phyloP scores from a whole-genome alignment of 2,888 invertebrate genomes.

The Cerastis rubricosa region DNA sequence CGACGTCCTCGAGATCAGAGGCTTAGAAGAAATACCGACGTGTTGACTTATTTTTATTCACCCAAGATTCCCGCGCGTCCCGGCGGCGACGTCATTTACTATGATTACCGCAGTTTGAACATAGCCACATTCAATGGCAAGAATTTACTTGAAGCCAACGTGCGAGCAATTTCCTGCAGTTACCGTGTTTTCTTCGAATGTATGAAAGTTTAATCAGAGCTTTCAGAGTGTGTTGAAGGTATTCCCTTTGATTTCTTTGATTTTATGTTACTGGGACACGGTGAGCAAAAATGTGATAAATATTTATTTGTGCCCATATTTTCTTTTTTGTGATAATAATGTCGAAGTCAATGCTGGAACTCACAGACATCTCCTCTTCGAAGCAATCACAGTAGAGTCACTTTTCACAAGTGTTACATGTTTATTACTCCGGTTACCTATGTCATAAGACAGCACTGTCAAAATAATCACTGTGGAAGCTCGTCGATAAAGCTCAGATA shows the following conservation, averaged over 20 bases:
- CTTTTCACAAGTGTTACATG: background rate
- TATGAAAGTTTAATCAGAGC: slow-evolving; percentile 62
- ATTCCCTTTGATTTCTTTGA: slow-evolving; percentile 44
- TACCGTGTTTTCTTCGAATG: slow-evolving; percentile 40
- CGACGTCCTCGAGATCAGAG: background rate
- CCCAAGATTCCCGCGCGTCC: background rate
- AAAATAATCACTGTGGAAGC: background rate
- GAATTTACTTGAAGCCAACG: slow-evolving; percentile 40
- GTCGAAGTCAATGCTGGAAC: background rate
- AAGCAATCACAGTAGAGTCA: too few species aligned
- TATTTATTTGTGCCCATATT: background rate
- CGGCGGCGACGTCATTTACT: slow-evolving; percentile 26
- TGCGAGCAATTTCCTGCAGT: slow-evolving; percentile 59
- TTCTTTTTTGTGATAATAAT: background rate
- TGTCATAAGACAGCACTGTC: background rate
- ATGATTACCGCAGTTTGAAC: slow-evolving; percentile 53
- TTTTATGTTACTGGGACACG: slow-evolving; percentile 3
- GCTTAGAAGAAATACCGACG: background rate
- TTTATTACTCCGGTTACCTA: background rate
- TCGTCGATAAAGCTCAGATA: background rate
- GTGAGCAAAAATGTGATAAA: background rate
- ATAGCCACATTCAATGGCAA: slow-evolving; percentile 37
- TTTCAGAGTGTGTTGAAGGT: slow-evolving; percentile 22
- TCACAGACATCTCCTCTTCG: too few species aligned
- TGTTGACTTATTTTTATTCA: slow-evolving; percentile 3